These are phyloP conservation scores for Spodoptera littoralis DNA, from an alignment of 2,888 invertebrate genomes.

Conservation along the genomic window DNA sequence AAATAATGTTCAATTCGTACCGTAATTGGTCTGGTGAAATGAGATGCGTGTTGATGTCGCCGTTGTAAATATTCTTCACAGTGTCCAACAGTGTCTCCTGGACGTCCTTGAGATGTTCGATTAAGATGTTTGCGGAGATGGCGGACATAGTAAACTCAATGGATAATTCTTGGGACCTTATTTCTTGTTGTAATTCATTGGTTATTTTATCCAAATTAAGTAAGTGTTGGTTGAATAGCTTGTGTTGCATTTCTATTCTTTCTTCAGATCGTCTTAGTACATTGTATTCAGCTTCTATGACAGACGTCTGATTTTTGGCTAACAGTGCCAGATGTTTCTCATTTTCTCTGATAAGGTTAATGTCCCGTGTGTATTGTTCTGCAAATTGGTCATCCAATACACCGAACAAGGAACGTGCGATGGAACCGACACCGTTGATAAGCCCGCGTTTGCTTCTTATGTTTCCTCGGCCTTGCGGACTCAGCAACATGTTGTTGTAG, in stretches of 20 bases:
- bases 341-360: constrained; percentile 11
- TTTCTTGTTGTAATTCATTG: too few relatives aligned
- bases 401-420: constrained; percentile 8
- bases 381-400: constrained; percentile 11
- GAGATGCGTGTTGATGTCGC: too few relatives aligned
- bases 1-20: too few relatives aligned
- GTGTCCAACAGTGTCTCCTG: too few relatives aligned
- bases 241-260: not conserved
- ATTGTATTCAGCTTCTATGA: constrained; percentile 45
- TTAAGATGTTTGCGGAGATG: too few relatives aligned
- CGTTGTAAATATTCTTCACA: too few relatives aligned
- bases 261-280: constrained; percentile 30
- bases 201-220: too few relatives aligned
- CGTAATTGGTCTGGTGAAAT: too few relatives aligned
- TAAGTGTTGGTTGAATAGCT: too few relatives aligned
- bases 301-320: constrained; percentile 47
- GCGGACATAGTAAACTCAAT: too few relatives aligned
- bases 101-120: too few relatives aligned
- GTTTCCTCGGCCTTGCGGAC: constrained; percentile 6
- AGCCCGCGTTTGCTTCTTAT: constrained; percentile 1
- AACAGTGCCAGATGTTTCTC: constrained; percentile 34
- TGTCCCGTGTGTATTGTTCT: constrained; percentile 2
- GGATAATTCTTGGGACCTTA: too few relatives aligned
- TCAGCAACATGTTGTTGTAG: constrained; percentile 11
- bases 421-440: constrained; percentile 10